These are phyloP conservation scores for Eupithecia centaureata DNA, from an alignment of 2,888 invertebrate species.

Conservation along the genomic window DNA sequence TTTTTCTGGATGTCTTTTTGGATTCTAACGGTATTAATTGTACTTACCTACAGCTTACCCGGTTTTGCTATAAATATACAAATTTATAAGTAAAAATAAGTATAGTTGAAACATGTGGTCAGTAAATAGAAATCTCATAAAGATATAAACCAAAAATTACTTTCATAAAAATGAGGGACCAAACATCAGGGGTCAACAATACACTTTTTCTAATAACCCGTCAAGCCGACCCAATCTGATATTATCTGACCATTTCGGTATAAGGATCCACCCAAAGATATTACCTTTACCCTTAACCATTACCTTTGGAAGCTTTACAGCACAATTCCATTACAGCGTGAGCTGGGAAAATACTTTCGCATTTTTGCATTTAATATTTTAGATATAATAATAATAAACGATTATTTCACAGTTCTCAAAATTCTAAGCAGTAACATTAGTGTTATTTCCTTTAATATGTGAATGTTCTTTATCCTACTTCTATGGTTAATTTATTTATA, in stretches of 20 bases:
- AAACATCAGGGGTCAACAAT: constrained; percentile 18
- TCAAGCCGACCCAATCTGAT: constrained; percentile 27
- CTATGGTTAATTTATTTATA: no score
- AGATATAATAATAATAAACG: no score
- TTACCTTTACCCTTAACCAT: constrained; percentile 32
- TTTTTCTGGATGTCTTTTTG: not conserved
- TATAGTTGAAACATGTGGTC: no score
- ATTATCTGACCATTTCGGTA: constrained; percentile 30
- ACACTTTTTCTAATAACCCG: constrained; percentile 23
- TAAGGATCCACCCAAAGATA: constrained; percentile 35
- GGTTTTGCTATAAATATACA: no score
- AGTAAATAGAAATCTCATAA: not conserved
- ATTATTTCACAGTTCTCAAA: no score
- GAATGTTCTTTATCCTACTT: no score
- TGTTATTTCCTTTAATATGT: no score
- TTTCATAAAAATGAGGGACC: not conserved
- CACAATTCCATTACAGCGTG: constrained; percentile 42
- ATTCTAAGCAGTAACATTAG: no score
- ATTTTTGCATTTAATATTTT: not conserved
- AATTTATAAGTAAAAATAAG: no score
- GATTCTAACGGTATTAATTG: not conserved
- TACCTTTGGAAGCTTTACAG: constrained; percentile 37
- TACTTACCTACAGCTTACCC: no score
- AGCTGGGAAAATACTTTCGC: constrained; percentile 14
- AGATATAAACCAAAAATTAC: not conserved